Evolutionary conservation across 2,888 invertebrate species (phyloP).

Genomic region (Lasioglossum zephyrum): DNA sequence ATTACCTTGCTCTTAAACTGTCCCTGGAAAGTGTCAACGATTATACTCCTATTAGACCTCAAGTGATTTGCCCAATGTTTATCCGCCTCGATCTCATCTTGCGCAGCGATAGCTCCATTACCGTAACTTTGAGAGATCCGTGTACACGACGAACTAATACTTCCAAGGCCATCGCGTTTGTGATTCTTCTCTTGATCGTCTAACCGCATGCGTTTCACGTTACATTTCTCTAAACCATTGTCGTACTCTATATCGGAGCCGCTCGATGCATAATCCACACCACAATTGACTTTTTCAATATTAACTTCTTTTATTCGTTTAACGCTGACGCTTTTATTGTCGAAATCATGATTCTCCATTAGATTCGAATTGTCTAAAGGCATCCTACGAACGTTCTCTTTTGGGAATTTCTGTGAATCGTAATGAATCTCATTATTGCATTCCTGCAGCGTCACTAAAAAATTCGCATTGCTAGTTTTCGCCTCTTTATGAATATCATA

Average conservation of each 20-base stretch:
- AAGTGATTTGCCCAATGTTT: constrained; percentile 87
- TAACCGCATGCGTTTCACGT: constrained; percentile 83
- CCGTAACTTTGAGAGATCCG: constrained; percentile 74
- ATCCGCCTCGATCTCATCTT: constrained; percentile 85
- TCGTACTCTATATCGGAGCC: constrained; percentile 80
- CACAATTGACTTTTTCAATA: constrained; percentile 78
- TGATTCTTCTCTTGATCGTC: constrained; percentile 83
- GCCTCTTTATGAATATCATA: constrained; percentile 86
- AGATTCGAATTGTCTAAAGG: constrained; percentile 84
- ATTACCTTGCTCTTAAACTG: constrained; percentile 88
- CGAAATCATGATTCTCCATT: constrained; percentile 84
- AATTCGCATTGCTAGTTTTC: constrained; percentile 87
- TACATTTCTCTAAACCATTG: constrained; percentile 81
- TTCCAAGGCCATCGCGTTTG: constrained; percentile 74
- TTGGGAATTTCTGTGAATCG: constrained; percentile 86
- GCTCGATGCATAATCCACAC: constrained; percentile 76
- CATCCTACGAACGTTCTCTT: constrained; percentile 84
- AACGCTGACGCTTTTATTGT: constrained; percentile 82
- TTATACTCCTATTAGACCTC: constrained; percentile 86
- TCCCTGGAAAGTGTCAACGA: constrained; percentile 88
- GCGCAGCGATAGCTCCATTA: constrained; percentile 78
- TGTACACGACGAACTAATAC: constrained; percentile 72
- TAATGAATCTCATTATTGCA: constrained; percentile 85
- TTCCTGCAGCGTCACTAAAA: constrained; percentile 83
- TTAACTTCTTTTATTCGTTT: constrained; percentile 86